Evolutionary conservation across 2,113 vertebrate species (phyloP), one percentile per base, ranked within the genome.

Genomic region (Nibea albiflora): DNA sequence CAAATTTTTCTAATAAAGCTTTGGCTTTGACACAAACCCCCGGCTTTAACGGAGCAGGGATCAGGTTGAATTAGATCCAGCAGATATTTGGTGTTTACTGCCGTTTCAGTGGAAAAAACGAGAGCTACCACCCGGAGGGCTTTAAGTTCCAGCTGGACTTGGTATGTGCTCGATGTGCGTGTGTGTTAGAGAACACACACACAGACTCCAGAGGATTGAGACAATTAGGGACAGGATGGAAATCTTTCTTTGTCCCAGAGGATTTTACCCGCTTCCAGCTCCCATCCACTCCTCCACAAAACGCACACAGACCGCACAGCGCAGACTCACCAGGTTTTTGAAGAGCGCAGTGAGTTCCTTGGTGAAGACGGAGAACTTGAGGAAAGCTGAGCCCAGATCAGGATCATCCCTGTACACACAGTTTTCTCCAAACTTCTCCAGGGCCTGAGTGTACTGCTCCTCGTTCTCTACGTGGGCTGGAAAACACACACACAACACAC

Each of bases 391-490:
- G 44, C 98, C 98, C 88, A 99, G 95, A 89, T 99, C 98, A 3
- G 98, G 98, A 94, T 99, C 98, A 11, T 99, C 98, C 90, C 98
- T 95, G 95, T 96, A 99, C 73, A 99, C 98, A 20, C 97, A 99
- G 94, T 99, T 99, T 92, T 98, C 97, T 54, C 98, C 98, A 5
- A 99, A 99, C 95, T 98, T 99, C 95, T 99, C 98, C 96, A 99
- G 92, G 11, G 98, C 97, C 92, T 99, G 98, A 8, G 98, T 99
- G 85, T 99, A 99, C 94, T 98, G 98, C 92, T 99, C 98, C 92
- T 99, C 98, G 2, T 99, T 99, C 88, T 99, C 98, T 86, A 99
- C 98, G 0, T 99, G 98, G 15, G 97, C 98, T 99, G 90, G 14
- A 92, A 92, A 28, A 53, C 58, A 60, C 22, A 73, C 19, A 50